Evolutionary conservation across 1,140 invertebrate genomes (phyloP).

Genomic region (Probaryconus sp.): DNA sequence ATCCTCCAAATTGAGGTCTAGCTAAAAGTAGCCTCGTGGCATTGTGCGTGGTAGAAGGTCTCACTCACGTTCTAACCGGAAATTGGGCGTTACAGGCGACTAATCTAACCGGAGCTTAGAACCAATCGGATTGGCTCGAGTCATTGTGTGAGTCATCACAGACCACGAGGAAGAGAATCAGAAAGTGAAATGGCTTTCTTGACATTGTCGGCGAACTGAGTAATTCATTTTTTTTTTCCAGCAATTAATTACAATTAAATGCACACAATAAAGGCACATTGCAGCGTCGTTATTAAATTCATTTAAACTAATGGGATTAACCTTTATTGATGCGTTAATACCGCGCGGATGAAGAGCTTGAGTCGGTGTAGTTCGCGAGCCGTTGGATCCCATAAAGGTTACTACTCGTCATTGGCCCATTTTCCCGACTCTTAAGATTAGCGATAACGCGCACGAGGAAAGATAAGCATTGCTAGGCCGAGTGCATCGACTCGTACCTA

Average conservation of each 20-base stretch:
- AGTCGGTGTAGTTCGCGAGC: no score
- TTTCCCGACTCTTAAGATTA: constrained; percentile 46
- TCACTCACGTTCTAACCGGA: constrained; percentile 49
- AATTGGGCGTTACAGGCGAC: constrained; percentile 54
- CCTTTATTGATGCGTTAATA: constrained; percentile 1
- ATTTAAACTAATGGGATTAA: neutral
- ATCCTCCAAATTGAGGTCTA: constrained; percentile 38
- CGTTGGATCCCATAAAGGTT: constrained; percentile 46
- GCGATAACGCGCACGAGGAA: constrained; percentile 43
- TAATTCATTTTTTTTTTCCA: no score
- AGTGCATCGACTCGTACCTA: constrained; percentile 59
- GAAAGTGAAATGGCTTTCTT: constrained; percentile 24
- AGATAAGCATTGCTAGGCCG: constrained; percentile 53
- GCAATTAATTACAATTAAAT: no score
- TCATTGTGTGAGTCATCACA: constrained; percentile 25
- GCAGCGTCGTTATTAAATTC: no score
- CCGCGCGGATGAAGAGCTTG: constrained; percentile 5
- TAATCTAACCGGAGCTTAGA: constrained; percentile 47
- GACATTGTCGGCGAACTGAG: no score
- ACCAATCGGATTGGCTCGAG: constrained; percentile 46
- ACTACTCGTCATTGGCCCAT: constrained; percentile 57
- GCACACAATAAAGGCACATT: no score
- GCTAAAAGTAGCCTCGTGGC: constrained; percentile 42
- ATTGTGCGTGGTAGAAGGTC: constrained; percentile 33
- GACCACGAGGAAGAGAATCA: neutral